Evolutionary conservation across 92 coral and sea anemone genomes (phyloP).

Genomic region (Parazoanthus darwini): DNA sequence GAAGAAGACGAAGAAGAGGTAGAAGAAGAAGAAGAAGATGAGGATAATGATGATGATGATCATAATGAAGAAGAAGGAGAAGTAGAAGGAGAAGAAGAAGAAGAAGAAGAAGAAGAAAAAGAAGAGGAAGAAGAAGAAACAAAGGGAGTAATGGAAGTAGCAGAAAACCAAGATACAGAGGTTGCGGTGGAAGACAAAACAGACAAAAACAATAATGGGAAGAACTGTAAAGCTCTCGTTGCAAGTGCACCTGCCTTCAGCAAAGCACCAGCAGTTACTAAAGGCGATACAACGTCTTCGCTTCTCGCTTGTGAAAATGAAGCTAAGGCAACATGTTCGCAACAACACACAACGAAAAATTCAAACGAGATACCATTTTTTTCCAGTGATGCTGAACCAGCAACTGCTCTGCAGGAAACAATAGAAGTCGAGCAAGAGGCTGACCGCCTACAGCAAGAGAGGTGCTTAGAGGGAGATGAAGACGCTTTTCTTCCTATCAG

Average conservation of each 20-base stretch:
- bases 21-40: conserved; percentile 51
- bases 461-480: conserved; percentile 51
- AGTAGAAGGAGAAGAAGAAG: neutral
- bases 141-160: neutral
- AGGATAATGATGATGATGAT: conserved; percentile 13
- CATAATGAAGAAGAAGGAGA: conserved; percentile 33
- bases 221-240: neutral
- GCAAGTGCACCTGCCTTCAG: neutral
- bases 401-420: conserved; percentile 18
- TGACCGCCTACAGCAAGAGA: conserved; percentile 45
- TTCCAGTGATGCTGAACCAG: neutral
- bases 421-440: conserved; percentile 51
- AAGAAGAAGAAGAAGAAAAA: neutral
- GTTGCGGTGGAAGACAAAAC: neutral
- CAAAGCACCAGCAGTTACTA: neutral
- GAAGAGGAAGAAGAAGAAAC: neutral
- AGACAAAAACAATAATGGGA: neutral
- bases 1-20: conserved; percentile 72
- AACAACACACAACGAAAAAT: neutral
- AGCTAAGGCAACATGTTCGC: neutral
- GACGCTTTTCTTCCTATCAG: conserved; percentile 49
- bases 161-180: neutral
- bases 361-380: neutral
- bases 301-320: neutral
- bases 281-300: neutral